Percentiles rank a stretch among this genome's conserved stretches.
These are phyloP conservation scores for Sinotaia quadrata DNA, from an alignment of 2,888 invertebrate genomes.

Conservation along the genomic window DNA sequence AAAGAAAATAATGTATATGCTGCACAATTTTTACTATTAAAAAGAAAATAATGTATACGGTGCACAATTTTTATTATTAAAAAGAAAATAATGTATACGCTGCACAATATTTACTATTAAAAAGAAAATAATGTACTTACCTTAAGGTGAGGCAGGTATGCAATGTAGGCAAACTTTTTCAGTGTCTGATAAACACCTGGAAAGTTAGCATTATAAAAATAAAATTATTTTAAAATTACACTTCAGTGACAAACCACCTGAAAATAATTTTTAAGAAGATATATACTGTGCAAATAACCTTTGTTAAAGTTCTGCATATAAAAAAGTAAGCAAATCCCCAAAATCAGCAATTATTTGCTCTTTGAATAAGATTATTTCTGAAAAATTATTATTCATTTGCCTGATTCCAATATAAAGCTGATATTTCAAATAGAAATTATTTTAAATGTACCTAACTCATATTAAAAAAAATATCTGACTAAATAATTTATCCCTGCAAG, in stretches of 20 bases:
- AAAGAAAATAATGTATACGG: too few species aligned
- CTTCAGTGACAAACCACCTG: neutral
- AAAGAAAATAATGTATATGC: too few species aligned
- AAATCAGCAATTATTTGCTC: neutral
- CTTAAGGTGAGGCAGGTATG: conserved; percentile 94
- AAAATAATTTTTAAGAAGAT: neutral
- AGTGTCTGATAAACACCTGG: conserved; percentile 91
- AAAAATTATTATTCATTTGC: neutral
- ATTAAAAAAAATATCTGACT: too few species aligned
- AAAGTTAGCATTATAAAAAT: conserved; percentile 27
- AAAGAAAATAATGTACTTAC: conserved; percentile 74
- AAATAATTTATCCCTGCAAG: too few species aligned
- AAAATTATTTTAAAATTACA: neutral
- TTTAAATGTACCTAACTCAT: too few species aligned
- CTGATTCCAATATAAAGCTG: neutral
- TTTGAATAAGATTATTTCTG: neutral
- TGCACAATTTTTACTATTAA: too few species aligned
- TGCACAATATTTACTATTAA: neutral
- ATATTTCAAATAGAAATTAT: too few species aligned
- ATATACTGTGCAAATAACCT: too few species aligned
- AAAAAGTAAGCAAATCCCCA: neutral
- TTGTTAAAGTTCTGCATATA: too few species aligned
- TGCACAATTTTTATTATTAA: too few species aligned
- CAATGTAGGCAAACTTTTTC: conserved; percentile 92
- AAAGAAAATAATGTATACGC: too few species aligned